Base-by-base conservation (phyloP, 2,113 vertebrate species). In the Riparia riparia region DNA sequence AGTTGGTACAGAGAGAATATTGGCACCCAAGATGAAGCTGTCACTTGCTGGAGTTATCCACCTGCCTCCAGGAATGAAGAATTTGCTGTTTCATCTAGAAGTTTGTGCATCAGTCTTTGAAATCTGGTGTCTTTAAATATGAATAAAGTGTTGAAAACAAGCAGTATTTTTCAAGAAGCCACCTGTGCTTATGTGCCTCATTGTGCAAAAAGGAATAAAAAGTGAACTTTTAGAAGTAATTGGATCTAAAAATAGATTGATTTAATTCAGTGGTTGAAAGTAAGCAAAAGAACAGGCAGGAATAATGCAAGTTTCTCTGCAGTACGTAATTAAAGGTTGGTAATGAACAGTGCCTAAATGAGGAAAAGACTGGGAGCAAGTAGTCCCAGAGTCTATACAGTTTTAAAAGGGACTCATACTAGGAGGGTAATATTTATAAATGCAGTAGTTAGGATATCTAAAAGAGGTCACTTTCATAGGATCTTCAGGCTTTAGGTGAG, bases 21-120 rank as follows among this genome's bases (percentile, higher is more conserved):
- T 97, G 96, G 90, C 74, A 90, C 65, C 61, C 65, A 64, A 85
- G 82, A 97, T 96, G 82, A 96, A 97, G 96, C 84, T 96, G 94
- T 97, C 90, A 94, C 61, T 93, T 72, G 87, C 92, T 87, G 31
- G 69, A 94, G 51, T 95, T 93, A 90, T 61, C 89, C 87, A 87
- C 82, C 73, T 95, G 92, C 92, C 90, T 95, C 65, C 73, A 94
- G 90, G 80, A 96, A 74, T 79, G 73, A 84, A 85, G 94, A 95
- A 90, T 47, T 79, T 4, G 4, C 78, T 12, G 19, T 87, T 91
- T 95, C 57, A 37, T 47, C 41, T 31, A 79, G 78, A 82, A 95
- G 61, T 57, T 82, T 82, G 41, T 71, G 82, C 78, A 85, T 90
- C 53, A 61, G 49, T 26, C 53, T 95, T 93, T 60, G 53, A 93